Base-by-base conservation (phyloP, 2,113 vertebrate genomes). In the Indicator indicator region DNA sequence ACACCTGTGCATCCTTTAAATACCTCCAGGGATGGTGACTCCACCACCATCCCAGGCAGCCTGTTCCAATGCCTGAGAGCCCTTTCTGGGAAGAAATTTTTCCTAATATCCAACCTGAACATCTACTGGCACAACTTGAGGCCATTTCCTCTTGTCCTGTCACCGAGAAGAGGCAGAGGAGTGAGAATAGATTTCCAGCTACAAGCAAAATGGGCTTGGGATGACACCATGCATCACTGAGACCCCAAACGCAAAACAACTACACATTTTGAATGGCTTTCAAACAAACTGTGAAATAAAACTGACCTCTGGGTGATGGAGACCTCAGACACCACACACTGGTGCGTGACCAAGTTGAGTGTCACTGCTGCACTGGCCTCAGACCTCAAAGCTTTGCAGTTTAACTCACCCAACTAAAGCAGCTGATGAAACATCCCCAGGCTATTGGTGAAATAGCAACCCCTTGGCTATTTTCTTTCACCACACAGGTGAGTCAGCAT, bases 401-500 rank as follows among this genome's bases (percentile, higher is more conserved):
- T 21, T 12, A 48, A 59, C 36, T 42, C 18, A 67, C 70, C 40
- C 83, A 58, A 83, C 77, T 18, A 17, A 70, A 28, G 82, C 62
- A 89, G 88, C 36, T 80, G 86, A 9, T n/a, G 76, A 70, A 90
- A 76, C 1, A 8, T 33, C 44, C 86, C 90, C 78, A 84, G 63
- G 89, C 90, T 70, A 32, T 7, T 68, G 62, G 81, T 14, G 81
- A 54, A 82, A 50, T 50, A 62, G 70, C 63, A 79, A 6, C 78
- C 50, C 78, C 68, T 73, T 54, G 91, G 93, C 87, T 96, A 86
- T 87, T 95, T 91, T 52, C 93, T 73, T 74, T 78, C 71, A 69
- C 94, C 87, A 58, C 96, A 82, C 96, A 96, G 91, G 96, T 96
- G 96, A 96, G 87, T 96, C 94, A 96, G 93, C 89, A 95, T 94